These are phyloP conservation scores for Mayetiola destructor DNA, from an alignment of 2,888 invertebrate species.

Conservation along the genomic window DNA sequence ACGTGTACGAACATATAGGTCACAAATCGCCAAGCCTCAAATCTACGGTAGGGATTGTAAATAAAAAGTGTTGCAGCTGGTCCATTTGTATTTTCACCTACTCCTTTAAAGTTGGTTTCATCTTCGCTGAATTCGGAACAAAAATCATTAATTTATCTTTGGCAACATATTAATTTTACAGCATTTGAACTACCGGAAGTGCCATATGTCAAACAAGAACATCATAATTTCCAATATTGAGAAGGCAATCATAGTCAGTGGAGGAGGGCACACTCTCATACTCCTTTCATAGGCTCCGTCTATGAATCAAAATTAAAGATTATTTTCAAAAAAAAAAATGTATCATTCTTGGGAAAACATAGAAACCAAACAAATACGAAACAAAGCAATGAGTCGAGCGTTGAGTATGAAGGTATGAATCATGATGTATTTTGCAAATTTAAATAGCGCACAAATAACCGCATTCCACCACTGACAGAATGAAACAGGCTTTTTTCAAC, in stretches of 20 bases:
- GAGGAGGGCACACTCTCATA: constrained; percentile 86
- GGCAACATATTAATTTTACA: not conserved
- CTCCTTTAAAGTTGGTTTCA: constrained; percentile 6
- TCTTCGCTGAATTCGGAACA: constrained; percentile 17
- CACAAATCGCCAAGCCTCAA: constrained; percentile 84
- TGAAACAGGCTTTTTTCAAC: too few relatives aligned
- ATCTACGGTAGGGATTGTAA: constrained; percentile 71
- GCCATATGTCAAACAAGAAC: constrained; percentile 38
- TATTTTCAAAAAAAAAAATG: too few relatives aligned
- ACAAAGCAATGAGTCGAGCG: too few relatives aligned
- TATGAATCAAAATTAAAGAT: constrained; percentile 20
- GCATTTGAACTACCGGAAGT: constrained; percentile 28
- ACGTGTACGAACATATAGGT: constrained; percentile 96
- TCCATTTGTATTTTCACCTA: constrained; percentile 43
- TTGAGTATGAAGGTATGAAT: too few relatives aligned
- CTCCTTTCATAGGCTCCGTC: constrained; percentile 78
- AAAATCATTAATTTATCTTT: not conserved
- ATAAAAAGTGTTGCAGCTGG: constrained; percentile 71
- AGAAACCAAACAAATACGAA: too few relatives aligned
- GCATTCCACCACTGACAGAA: too few relatives aligned
- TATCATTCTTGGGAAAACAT: too few relatives aligned
- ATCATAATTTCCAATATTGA: constrained; percentile 73
- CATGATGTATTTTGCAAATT: too few relatives aligned
- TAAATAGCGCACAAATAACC: too few relatives aligned
- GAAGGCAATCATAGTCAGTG: constrained; percentile 79